Base-by-base conservation (phyloP, 2,797 vertebrate genomes). In the Tinamus major region DNA sequence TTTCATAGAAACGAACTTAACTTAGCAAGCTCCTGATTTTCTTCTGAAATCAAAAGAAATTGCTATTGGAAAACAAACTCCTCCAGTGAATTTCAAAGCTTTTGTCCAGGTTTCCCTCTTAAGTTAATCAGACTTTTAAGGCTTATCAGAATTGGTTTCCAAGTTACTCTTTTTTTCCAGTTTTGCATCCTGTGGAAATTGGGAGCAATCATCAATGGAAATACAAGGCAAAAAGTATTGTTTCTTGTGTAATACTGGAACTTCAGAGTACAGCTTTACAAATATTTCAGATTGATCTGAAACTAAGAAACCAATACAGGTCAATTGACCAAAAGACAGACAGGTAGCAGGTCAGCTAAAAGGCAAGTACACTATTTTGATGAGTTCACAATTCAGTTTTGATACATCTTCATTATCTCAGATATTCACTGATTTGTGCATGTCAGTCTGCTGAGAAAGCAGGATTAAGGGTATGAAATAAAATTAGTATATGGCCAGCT, bases 31-130 rank as follows among this genome's bases (percentile, higher is more conserved):
- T 84, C 4, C 42, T 37, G 3, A 67, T 65, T 75, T 91, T 89
- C 13, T 88, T 63, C 39, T 64, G 44, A 94, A 93, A 84, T 89
- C 27, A 84, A 72, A 86, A 75, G 21, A 82, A 63, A 6, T 35
- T 83, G 31, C n/a, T 76, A 8, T 24, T 72, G 46, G 24, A 85
- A 95, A 95, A 82, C 7, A 72, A 79, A 53, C 3, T 79, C 21
- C 51, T 48, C n/a, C n/a, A 61, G 33, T 79, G 79, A 79, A 69
- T 79, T 94, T 70, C 42, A 87, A 74, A 81, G 11, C 33, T 91
- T 79, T 84, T 77, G 13, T 81, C 77, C 46, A 46, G 3, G 53
- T 58, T 83, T 91, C 18, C 11, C 79, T 76, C 83, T 56, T 29
- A 69, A 71, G 39, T 21, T 59, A 10, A 76, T 89, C 27, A 10